phyloP scores from a whole-genome alignment of 2,797 vertebrate species.

The Muscicapa striata region DNA sequence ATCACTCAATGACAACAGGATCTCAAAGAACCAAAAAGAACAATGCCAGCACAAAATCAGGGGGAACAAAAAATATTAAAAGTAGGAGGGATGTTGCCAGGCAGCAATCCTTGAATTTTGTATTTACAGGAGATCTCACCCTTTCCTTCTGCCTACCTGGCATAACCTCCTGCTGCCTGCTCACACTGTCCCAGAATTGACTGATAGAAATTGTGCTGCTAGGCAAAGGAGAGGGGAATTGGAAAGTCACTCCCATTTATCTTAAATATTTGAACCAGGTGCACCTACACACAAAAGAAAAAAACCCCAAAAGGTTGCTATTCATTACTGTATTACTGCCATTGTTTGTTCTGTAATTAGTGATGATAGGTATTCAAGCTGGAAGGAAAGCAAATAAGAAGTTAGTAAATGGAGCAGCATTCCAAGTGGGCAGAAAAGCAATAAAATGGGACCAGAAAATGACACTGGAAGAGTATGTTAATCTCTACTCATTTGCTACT shows the following conservation, averaged over 20 bases:
- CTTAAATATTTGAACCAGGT: conserved; percentile 81
- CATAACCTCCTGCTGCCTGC: background rate
- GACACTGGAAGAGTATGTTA: conserved; percentile 22
- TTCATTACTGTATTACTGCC: conserved; percentile 58
- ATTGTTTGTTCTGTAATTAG: conserved; percentile 76
- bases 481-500: conserved; percentile 32
- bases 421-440: conserved; percentile 64
- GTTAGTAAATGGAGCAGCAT: conserved; percentile 68
- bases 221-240: conserved; percentile 65
- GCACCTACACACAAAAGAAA: conserved; percentile 63
- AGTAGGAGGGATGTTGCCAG: background rate
- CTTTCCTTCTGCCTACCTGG: conserved; percentile 52
- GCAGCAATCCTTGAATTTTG: background rate
- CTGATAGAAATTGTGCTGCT: conserved; percentile 66
- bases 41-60: background rate
- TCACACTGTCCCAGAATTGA: conserved; percentile 33
- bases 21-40: background rate
- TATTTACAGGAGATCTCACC: background rate
- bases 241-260: conserved; percentile 73
- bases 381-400: conserved; percentile 67
- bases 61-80: background rate
- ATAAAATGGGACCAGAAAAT: conserved; percentile 64
- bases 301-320: conserved; percentile 64
- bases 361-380: conserved; percentile 73
- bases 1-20: background rate